Evolutionary conservation across 2,113 vertebrate genomes (phyloP), one percentile per base, ranked within the genome.

Genomic region (Capreolus pygargus): DNA sequence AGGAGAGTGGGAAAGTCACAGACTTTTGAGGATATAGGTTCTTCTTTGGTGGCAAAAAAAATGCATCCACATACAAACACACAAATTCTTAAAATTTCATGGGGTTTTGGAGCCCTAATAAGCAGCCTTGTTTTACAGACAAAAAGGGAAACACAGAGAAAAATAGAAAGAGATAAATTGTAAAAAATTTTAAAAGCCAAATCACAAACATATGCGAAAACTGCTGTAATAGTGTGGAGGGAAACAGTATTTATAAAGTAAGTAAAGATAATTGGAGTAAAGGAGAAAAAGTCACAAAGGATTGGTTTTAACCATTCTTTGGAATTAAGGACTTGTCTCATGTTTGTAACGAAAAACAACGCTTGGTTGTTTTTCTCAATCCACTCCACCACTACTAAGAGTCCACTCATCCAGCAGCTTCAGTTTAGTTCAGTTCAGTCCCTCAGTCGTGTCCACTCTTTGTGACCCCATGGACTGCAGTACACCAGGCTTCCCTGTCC

Each of bases 181-280:
- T 14, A 30, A 55, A 55, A 52, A n/a, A 10, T 3, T 8, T 58
- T 8, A 76, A 16, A 39, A 92, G 4, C 3, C 43, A 95, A 84
- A 60, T 79, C 12, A 89, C 61, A 87, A 94, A 79, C 25, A 92
- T 23, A 39, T 67, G 96, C 23, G 87, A 52, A 78, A 86, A 39
- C 11, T 36, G 8, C 36, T 64, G 10, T 79, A 91, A 88, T 36
- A 58, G 36, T 70, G 86, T 76, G 17, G 21, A 95, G 17, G 45
- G 7, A n/a, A 52, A 96, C 74, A 82, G 1, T 93, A 95, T 76
- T 86, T 83, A 87, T 28, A 76, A 94, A 96, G 60, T 83, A 92
- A 85, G 28, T 76, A 94, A 13, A 84, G 43, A 85, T 78, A 3
- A 58, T 33, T 79, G 43, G 1, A 81, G 16, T 64, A 90, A 85